Conservation (phyloP, 1,140 invertebrate species). For the Solenopsis fugax region DNA sequence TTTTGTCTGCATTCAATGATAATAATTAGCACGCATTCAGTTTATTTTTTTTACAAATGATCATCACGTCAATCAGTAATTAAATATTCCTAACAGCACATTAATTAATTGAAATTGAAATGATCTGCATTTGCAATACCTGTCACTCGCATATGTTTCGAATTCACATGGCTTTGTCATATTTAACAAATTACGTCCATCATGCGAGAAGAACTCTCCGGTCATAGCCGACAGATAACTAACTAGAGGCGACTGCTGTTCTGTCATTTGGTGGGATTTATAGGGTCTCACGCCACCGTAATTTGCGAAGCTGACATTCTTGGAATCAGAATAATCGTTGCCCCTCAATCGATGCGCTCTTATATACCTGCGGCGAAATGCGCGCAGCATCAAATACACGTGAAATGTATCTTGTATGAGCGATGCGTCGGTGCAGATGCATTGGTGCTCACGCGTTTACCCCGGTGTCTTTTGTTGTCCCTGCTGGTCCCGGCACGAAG, state of each 20-base stretch:
- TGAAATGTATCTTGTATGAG: conserved; percentile 65
- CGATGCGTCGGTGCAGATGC: not conserved
- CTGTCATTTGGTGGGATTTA: conserved; percentile 70
- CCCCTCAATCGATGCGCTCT: conserved; percentile 10
- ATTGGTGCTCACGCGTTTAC: not conserved
- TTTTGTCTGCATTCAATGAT: not conserved
- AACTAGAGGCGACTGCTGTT: conserved; percentile 64
- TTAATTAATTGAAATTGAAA: conserved; percentile 42
- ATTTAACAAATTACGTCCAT: conserved; percentile 41
- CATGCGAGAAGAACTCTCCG: conserved; percentile 2
- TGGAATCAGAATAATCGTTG: conserved; percentile 59
- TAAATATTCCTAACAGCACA: conserved; percentile 7
- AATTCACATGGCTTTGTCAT: conserved; percentile 27
- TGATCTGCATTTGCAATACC: conserved; percentile 22
- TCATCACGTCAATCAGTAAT: conserved; percentile 4
- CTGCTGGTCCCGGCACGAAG: conserved; percentile 17
- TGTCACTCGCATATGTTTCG: conserved; percentile 18
- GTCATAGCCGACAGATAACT: conserved; percentile 20
- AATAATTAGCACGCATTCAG: not conserved
- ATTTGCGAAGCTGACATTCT: conserved; percentile 63
- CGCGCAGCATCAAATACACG: conserved; percentile 44
- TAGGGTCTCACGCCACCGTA: conserved; percentile 28
- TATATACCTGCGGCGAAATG: conserved; percentile 27
- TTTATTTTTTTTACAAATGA: conserved; percentile 14
- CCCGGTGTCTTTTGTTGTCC: not conserved